These are phyloP conservation scores for Pteronotus mesoamericanus DNA, from an alignment of 2,797 vertebrate species.

Conservation along the genomic window DNA sequence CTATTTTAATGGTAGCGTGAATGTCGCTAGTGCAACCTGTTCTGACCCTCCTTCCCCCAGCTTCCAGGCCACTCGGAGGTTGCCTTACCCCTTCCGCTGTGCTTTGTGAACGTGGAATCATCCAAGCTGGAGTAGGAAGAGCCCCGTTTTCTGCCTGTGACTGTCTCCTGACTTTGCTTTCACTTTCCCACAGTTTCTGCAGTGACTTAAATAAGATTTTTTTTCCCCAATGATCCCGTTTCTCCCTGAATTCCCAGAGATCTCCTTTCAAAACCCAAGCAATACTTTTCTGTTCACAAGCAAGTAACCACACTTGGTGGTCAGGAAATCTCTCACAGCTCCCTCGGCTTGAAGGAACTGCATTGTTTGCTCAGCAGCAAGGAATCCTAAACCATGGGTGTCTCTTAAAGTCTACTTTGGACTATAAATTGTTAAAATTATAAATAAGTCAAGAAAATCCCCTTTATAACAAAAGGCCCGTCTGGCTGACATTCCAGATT, in stretches of 20 bases:
- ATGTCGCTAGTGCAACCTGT: neutral
- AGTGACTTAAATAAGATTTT: neutral
- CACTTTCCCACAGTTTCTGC: neutral
- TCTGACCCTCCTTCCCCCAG: neutral
- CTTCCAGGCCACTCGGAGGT: too few relatives aligned
- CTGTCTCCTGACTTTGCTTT: neutral
- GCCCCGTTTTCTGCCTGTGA: neutral
- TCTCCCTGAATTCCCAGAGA: neutral
- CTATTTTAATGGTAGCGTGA: neutral
- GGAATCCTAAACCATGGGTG: neutral
- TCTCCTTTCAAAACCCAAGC: neutral
- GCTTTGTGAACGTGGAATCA: neutral
- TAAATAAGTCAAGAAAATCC: neutral
- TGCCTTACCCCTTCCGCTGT: neutral
- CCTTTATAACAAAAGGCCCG: neutral
- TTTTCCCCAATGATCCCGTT: neutral
- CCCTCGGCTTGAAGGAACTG: neutral
- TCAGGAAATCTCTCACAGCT: neutral
- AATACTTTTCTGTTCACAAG: neutral
- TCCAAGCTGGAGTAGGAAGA: neutral
- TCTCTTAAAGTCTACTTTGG: neutral
- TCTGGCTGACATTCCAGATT: neutral
- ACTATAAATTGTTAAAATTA: neutral
- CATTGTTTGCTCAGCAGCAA: neutral
- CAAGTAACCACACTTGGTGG: neutral